Conservation (phyloP, 2,113 vertebrate species). For the Falco punctatus region DNA sequence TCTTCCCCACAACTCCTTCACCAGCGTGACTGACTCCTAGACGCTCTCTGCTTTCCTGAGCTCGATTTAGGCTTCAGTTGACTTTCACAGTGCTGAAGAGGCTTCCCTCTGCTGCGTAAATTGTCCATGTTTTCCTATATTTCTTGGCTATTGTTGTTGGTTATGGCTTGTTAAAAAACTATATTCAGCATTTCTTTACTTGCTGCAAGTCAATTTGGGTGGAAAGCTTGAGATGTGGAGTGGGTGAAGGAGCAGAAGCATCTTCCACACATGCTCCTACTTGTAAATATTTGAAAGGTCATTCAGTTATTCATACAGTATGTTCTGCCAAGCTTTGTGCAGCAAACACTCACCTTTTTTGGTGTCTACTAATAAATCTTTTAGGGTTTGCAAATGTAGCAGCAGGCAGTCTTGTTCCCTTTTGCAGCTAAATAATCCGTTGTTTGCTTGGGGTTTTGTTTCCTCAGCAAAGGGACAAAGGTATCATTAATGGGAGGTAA, state of each 20-base stretch:
- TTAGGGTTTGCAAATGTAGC: neutral
- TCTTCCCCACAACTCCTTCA: neutral
- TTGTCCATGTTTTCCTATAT: neutral
- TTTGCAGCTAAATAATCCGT: neutral
- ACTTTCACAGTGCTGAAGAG: neutral
- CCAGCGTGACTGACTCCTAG: neutral
- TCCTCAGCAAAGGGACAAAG: neutral
- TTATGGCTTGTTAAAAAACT: neutral
- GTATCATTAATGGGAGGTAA: neutral
- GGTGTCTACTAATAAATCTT: constrained; percentile 25
- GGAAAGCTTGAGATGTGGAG: neutral
- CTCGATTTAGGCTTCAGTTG: neutral
- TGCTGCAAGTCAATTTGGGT: neutral
- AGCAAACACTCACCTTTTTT: neutral
- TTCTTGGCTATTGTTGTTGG: constrained; percentile 1
- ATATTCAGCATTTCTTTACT: neutral
- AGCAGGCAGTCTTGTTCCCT: neutral
- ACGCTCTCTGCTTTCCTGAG: neutral
- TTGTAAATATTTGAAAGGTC: neutral
- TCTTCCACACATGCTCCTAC: neutral
- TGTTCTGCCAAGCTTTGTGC: constrained; percentile 59
- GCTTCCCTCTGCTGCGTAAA: neutral
- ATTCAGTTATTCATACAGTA: constrained; percentile 25
- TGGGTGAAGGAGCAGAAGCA: neutral
- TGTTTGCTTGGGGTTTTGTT: neutral